Evolutionary conservation across 2,113 vertebrate species (phyloP).

Genomic region (Embiotoca jacksoni): DNA sequence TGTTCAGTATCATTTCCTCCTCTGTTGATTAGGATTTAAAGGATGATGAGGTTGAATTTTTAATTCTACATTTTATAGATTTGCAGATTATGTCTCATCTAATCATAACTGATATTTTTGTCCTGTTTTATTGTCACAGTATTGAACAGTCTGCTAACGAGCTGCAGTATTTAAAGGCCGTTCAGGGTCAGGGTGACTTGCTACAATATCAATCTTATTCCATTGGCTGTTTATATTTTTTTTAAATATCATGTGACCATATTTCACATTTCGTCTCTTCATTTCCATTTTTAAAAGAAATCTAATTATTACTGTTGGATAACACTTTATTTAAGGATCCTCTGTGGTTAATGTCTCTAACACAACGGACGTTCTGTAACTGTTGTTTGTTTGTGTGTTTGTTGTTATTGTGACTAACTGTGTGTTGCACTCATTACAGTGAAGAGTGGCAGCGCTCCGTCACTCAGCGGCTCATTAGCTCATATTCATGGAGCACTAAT

Average conservation of each 20-base stretch:
- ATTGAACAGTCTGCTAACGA: too few relatives aligned
- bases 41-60: too few relatives aligned
- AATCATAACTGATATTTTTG: too few relatives aligned
- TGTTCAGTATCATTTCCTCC: too few relatives aligned
- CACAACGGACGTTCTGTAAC: neutral
- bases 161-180: too few relatives aligned
- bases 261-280: neutral
- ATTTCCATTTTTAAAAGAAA: neutral
- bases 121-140: too few relatives aligned
- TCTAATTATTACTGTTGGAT: neutral
- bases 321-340: neutral
- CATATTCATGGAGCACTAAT: conserved; percentile 45
- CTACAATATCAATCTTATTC: too few relatives aligned
- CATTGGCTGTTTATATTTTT: too few relatives aligned
- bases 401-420: neutral
- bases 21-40: too few relatives aligned
- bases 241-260: neutral
- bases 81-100: too few relatives aligned
- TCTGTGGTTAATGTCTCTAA: neutral
- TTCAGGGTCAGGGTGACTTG: too few relatives aligned
- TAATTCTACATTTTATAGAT: too few relatives aligned
- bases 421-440: conserved; percentile 46
- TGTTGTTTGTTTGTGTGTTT: neutral
- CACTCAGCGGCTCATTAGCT: conserved; percentile 47
- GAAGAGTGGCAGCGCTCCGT: conserved; percentile 42